Evolutionary conservation across 1,140 invertebrate genomes (phyloP).

Genomic region (Zaprionus ornatus): DNA sequence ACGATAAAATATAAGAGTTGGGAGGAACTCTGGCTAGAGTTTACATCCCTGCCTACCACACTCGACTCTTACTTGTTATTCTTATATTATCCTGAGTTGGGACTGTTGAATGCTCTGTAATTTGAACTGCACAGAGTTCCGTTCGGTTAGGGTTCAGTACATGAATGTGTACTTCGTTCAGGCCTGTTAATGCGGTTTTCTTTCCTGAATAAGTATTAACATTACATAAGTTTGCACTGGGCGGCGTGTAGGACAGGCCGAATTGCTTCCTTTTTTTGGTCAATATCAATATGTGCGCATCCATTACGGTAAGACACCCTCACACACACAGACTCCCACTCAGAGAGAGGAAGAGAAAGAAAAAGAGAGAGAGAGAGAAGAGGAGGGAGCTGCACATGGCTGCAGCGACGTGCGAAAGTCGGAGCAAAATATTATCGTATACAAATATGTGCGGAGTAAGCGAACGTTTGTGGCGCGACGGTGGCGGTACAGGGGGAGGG

Average conservation of each 20-base stretch:
- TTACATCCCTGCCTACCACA: no score
- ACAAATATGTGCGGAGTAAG: conserved; percentile 17
- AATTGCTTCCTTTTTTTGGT: conserved; percentile 49
- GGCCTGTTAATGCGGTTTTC: neutral
- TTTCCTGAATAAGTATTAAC: neutral
- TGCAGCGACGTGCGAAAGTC: conserved; percentile 16
- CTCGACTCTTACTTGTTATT: no score
- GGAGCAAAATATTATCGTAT: conserved; percentile 20
- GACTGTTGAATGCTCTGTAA: neutral
- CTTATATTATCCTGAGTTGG: neutral
- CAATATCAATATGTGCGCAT: conserved; percentile 64
- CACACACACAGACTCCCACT: neutral
- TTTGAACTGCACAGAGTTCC: neutral
- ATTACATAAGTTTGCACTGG: neutral
- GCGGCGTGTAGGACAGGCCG: neutral
- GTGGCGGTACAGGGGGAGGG: neutral
- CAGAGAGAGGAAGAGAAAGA: neutral
- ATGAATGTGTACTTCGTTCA: neutral
- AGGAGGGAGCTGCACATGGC: conserved; percentile 5
- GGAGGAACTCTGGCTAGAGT: no score
- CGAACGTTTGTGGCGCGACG: neutral
- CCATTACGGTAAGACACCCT: conserved; percentile 23
- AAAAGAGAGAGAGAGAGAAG: neutral
- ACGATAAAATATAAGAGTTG: no score
- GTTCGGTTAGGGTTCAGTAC: neutral